Evolutionary conservation across 2,113 vertebrate genomes (phyloP).

Genomic region (Zosterops pallidus): DNA sequence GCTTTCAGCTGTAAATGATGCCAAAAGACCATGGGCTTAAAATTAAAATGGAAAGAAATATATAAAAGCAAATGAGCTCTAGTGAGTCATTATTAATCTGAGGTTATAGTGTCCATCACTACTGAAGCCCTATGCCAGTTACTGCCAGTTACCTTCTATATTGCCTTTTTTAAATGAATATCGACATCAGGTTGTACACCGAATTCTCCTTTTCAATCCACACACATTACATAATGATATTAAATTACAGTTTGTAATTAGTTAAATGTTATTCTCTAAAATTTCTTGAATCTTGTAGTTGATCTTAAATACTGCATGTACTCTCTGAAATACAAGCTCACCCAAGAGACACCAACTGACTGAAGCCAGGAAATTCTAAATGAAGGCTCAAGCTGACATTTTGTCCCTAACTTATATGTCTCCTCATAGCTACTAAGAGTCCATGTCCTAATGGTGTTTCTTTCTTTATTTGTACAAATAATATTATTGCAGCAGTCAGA

Average conservation of each 20-base stretch:
- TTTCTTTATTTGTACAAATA: conserved; percentile 32
- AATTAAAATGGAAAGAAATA: conserved; percentile 6
- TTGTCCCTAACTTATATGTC: neutral
- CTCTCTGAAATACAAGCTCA: conserved; percentile 20
- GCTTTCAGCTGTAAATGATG: neutral
- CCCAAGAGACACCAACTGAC: neutral
- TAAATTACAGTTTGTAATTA: neutral
- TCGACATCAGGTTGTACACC: neutral
- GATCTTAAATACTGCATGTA: conserved; percentile 12
- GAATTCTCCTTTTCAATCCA: neutral
- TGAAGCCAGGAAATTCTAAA: conserved; percentile 42
- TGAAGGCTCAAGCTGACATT: conserved; percentile 5
- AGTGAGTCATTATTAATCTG: neutral
- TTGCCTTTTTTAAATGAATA: neutral
- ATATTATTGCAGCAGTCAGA: conserved; percentile 2
- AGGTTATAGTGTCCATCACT: neutral
- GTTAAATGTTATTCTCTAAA: neutral
- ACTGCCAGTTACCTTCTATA: neutral
- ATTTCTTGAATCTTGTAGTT: neutral
- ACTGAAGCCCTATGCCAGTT: neutral
- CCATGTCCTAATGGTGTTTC: neutral
- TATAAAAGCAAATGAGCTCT: neutral
- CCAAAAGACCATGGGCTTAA: neutral
- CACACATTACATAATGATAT: neutral
- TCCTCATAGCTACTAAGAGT: neutral